Percentiles rank a stretch among this genome's conserved stretches.
phyloP scores from a whole-genome alignment of 23 tunicate species.

The Trididemnum nubilum region DNA sequence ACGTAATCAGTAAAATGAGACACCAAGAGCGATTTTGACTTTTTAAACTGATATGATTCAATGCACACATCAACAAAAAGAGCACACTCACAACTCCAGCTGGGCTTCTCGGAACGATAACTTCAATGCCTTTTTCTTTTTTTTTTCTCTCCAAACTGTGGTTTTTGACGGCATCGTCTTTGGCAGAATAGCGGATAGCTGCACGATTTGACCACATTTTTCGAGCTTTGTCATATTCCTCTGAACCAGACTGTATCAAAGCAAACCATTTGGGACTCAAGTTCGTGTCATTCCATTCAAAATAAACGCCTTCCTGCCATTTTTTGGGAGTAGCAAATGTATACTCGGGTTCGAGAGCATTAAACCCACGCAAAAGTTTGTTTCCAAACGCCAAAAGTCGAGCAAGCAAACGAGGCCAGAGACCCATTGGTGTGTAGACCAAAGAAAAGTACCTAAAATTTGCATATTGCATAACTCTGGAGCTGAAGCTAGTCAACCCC shows the following conservation, averaged over 20 bases:
- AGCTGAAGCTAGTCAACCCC: background rate
- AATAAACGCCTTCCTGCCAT: constrained; percentile 48
- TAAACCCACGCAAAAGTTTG: background rate
- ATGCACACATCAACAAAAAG: background rate
- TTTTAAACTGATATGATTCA: too few relatives aligned
- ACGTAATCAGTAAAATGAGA: too few relatives aligned
- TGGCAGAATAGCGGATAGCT: background rate
- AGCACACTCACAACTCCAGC: constrained; percentile 32
- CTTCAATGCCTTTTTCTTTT: constrained; percentile 41
- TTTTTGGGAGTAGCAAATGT: constrained; percentile 6
- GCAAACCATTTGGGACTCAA: constrained; percentile 22
- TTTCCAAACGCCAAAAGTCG: constrained; percentile 36
- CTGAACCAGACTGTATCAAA: constrained; percentile 42
- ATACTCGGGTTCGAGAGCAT: background rate
- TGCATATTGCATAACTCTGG: background rate
- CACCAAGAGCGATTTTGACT: too few relatives aligned
- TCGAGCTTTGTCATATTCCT: background rate
- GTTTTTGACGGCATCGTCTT: background rate
- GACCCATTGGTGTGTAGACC: constrained; percentile 62
- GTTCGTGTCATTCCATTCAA: constrained; percentile 28
- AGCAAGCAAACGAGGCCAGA: constrained; percentile 69
- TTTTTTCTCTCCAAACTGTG: background rate
- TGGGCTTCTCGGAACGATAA: constrained; percentile 26
- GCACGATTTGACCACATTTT: background rate
- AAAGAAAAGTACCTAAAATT: constrained; percentile 57